Conservation (phyloP, 2,113 vertebrate genomes). For the Apistogramma diplotaenia region DNA sequence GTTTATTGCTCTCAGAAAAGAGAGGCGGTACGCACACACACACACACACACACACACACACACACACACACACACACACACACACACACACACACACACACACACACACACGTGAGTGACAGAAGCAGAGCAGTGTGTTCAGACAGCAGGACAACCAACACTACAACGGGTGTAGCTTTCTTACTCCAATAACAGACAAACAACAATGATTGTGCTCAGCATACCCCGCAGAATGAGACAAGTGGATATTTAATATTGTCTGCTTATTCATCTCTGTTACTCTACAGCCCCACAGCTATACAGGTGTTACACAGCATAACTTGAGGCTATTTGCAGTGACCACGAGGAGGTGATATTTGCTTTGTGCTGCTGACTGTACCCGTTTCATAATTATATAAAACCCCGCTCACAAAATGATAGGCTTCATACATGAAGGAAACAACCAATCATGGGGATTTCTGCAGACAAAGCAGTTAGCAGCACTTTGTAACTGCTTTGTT, state of each 20-base stretch:
- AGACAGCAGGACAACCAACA: neutral
- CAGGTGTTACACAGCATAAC: neutral
- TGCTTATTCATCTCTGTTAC: slow-evolving; percentile 8
- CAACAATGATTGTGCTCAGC: neutral
- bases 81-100: too few relatives aligned
- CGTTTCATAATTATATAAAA: neutral
- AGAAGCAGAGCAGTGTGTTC: neutral
- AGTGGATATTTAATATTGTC: neutral
- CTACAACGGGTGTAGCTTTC: neutral
- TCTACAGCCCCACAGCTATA: neutral
- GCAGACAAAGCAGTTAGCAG: neutral
- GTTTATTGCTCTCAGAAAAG: too few relatives aligned
- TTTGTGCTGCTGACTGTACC: neutral
- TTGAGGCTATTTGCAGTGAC: neutral
- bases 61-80: too few relatives aligned
- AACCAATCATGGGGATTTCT: neutral
- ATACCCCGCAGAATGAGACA: neutral
- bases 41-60: too few relatives aligned
- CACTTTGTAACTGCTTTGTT: neutral
- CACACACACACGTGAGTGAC: neutral
- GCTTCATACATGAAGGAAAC: neutral
- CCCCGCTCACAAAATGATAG: neutral
- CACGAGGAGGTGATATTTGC: neutral
- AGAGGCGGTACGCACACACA: too few relatives aligned
- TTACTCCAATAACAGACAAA: neutral